Evolutionary conservation across 2,797 vertebrate species (phyloP).

Genomic region (Peromyscus nudipes): DNA sequence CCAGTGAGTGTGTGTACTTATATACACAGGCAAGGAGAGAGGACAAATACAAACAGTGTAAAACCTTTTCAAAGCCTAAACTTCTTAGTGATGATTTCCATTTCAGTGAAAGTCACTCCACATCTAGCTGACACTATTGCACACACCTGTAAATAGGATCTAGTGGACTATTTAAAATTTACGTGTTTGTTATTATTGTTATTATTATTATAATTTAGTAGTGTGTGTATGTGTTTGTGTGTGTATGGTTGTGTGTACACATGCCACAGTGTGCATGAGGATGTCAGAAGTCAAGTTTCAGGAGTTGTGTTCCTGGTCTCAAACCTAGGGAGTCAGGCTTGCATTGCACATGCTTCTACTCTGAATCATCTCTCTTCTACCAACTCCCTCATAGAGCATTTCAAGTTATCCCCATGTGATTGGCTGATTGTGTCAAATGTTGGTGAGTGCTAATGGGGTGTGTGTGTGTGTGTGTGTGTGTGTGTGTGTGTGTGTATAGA

Average conservation of each 20-base stretch:
- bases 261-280: not conserved
- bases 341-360: not conserved
- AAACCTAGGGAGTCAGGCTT: not conserved
- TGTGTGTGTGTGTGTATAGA: not conserved
- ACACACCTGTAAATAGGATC: constrained; percentile 1
- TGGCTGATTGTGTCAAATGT: not conserved
- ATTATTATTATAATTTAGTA: not conserved
- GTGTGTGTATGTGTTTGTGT: not conserved
- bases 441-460: not conserved
- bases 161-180: constrained; percentile 43
- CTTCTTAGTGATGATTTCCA: not conserved
- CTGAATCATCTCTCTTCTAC: not conserved
- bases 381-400: constrained; percentile 17
- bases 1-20: not conserved
- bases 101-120: constrained; percentile 10
- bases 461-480: not conserved
- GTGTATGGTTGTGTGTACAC: too few relatives aligned
- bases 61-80: not conserved
- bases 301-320: too few relatives aligned
- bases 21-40: not conserved
- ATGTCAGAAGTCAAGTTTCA: not conserved
- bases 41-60: not conserved
- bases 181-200: not conserved
- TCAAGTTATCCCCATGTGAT: not conserved
- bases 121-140: not conserved